Evolutionary conservation across 1,140 invertebrate genomes (phyloP), one percentile per base, ranked within the genome.

Genomic region (Zaprionus nigranus): DNA sequence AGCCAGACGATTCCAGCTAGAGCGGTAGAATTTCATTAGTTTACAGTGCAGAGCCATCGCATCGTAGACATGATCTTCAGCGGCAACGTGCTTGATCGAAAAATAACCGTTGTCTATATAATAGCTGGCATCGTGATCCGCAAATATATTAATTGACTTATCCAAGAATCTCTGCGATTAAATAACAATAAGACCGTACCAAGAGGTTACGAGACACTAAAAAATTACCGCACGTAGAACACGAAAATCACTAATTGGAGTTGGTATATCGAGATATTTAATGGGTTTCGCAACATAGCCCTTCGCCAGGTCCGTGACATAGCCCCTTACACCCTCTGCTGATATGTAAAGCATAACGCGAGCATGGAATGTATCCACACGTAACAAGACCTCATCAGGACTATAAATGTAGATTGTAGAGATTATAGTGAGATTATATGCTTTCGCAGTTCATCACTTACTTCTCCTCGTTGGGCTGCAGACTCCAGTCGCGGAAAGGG

Each of bases 101-200:
- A 76, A 85, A 38, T 81, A 78, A 2, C 84, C 91, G 34, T 91
- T 92, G 15, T 90, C 77, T 3, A 92, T 92, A 54, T 92, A 92
- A 61, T 46, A 92, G 9, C 72, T 65, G 12, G 91, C 91, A 65
- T 92, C 91, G 20, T 84, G 57, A 9, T 91, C 78, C 2, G 91
- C 80, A 65, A 92, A 92, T 11, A 92, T 91, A 26, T 92, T 92
- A 1, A 92, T 63, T 24, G 78, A 78, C 15, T 79, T 82, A 0
- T 74, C 78, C 9, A 66, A 60, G 11, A 91, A 90, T 1, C 65
- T n/a, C 90, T 91, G 17, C 6, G 40, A n/a, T 17, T 46, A 17
- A 46, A 7, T 3, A 2, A 46, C n/a, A 17, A n/a, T 46, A 1
- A 46, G 7, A 17, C 2, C 2, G 7, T 5, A 17, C 7, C 28